Evolutionary conservation across 2,888 invertebrate genomes (phyloP).

Genomic region (Parnassius mnemosyne): DNA sequence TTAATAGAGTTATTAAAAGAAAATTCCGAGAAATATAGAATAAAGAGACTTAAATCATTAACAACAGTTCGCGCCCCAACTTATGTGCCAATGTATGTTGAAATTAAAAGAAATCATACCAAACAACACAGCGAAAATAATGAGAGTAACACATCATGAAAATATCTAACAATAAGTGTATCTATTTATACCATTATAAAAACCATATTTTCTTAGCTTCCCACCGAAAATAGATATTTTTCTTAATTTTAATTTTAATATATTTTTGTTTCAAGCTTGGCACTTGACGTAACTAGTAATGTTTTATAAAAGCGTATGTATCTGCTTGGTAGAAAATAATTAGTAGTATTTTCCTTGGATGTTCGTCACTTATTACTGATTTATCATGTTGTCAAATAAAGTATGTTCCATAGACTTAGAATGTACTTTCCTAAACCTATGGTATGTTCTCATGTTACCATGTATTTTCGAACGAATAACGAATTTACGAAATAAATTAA

Average conservation of each 20-base stretch:
- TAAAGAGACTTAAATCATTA: slow-evolving; percentile 53
- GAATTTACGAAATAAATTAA: neutral
- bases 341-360: too few relatives aligned
- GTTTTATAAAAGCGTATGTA: too few relatives aligned
- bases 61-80: slow-evolving; percentile 46
- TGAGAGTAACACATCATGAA: neutral
- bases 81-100: slow-evolving; percentile 59
- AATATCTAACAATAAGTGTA: too few relatives aligned
- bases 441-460: too few relatives aligned
- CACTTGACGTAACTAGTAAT: too few relatives aligned
- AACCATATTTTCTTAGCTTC: slow-evolving; percentile 27
- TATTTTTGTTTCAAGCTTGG: neutral
- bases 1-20: slow-evolving; percentile 45
- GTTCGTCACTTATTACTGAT: too few relatives aligned
- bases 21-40: slow-evolving; percentile 53
- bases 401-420: too few relatives aligned
- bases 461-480: neutral
- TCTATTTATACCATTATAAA: neutral
- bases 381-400: too few relatives aligned
- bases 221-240: slow-evolving; percentile 33
- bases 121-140: slow-evolving; percentile 27
- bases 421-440: too few relatives aligned
- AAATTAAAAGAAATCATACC: slow-evolving; percentile 62
- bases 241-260: slow-evolving; percentile 9
- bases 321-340: too few relatives aligned